These are phyloP conservation scores for Plemyria rubiginata DNA, from an alignment of 2,888 invertebrate species.

Conservation along the genomic window DNA sequence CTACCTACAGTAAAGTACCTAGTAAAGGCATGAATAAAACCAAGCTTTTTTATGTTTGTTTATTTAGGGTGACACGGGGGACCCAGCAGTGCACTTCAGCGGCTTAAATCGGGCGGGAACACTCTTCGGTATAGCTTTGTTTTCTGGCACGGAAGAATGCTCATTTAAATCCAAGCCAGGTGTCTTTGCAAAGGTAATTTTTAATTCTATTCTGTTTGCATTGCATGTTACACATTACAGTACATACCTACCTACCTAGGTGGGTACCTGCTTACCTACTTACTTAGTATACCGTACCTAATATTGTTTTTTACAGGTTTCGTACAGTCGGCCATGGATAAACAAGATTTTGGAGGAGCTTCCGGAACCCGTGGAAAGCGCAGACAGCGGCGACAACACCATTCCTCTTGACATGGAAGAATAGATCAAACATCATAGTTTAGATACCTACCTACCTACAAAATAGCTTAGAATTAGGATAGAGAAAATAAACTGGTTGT, in stretches of 20 bases:
- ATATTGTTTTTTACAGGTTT: slow-evolving; percentile 58
- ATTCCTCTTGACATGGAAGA: slow-evolving; percentile 58
- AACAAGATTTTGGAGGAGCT: slow-evolving; percentile 59
- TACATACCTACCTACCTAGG: no score
- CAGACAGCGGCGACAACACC: slow-evolving; percentile 69
- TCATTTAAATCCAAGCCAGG: slow-evolving; percentile 77
- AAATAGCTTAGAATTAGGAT: background rate
- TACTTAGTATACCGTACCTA: no score
- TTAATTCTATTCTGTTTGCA: background rate
- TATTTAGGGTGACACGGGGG: slow-evolving; percentile 75
- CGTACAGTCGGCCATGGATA: slow-evolving; percentile 72
- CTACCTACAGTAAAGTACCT: no score
- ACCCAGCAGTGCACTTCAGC: slow-evolving; percentile 77
- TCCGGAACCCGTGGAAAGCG: slow-evolving; percentile 59
- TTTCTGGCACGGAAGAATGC: slow-evolving; percentile 79
- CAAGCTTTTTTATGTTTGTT: slow-evolving; percentile 8
- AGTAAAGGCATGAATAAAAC: no score
- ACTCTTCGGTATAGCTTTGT: slow-evolving; percentile 72
- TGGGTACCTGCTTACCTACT: no score
- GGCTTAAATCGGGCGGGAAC: slow-evolving; percentile 72
- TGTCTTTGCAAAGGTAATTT: slow-evolving; percentile 72
- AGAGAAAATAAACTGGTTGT: slow-evolving; percentile 1
- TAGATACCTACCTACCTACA: background rate
- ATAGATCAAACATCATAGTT: background rate
- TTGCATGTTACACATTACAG: no score